phyloP scores from a whole-genome alignment of 2,888 invertebrate genomes.

The Sepioteuthis lessoniana region DNA sequence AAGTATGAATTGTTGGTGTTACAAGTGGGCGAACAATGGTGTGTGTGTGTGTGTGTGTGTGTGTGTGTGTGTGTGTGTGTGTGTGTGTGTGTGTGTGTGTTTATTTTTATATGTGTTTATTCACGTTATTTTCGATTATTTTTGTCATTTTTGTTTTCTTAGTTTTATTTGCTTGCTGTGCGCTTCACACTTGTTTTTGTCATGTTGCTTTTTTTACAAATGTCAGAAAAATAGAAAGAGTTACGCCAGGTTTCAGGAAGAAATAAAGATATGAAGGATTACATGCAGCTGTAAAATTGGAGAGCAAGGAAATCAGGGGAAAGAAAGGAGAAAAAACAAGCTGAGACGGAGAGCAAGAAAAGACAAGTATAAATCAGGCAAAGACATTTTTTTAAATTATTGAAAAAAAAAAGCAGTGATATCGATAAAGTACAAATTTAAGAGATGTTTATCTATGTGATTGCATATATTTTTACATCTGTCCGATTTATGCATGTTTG shows the following conservation, averaged over 20 bases:
- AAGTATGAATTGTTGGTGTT: slow-evolving; percentile 15
- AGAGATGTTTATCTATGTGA: too few species aligned
- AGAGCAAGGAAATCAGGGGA: background rate
- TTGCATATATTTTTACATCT: too few species aligned
- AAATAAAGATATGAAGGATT: background rate
- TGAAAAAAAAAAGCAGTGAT: too few species aligned
- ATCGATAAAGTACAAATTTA: too few species aligned
- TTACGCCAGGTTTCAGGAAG: background rate
- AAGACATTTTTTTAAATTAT: too few species aligned
- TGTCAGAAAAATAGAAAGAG: background rate
- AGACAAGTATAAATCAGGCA: too few species aligned
- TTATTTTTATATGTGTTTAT: background rate
- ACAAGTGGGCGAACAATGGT: background rate
- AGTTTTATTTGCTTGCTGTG: background rate
- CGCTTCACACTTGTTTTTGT: background rate
- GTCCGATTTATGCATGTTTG: too few species aligned
- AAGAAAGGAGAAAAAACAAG: background rate
- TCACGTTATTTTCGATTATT: background rate
- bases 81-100: too few species aligned
- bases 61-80: too few species aligned
- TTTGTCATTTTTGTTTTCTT: background rate
- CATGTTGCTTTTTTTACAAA: background rate
- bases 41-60: too few species aligned
- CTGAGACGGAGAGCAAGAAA: too few species aligned
- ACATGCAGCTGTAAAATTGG: background rate